Evolutionary conservation across 2,113 vertebrate species (phyloP).

Genomic region (Thinocorus orbignyianus): DNA sequence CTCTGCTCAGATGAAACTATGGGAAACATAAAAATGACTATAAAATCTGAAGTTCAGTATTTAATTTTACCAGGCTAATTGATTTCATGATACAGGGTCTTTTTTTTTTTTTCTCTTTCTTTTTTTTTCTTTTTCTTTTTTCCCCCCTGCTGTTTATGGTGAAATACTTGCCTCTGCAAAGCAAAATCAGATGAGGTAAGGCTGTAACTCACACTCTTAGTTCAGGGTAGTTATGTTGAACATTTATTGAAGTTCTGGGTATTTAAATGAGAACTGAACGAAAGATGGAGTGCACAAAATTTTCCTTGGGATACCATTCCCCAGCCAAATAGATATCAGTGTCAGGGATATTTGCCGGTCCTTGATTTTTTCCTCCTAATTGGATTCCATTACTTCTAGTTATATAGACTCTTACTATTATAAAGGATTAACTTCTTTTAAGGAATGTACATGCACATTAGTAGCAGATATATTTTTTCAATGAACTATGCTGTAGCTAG

Average conservation of each 20-base stretch:
- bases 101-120: neutral
- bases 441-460: neutral
- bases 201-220: neutral
- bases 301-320: neutral
- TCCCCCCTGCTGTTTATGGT: neutral
- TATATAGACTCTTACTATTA: neutral
- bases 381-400: conserved; percentile 15
- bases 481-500: neutral
- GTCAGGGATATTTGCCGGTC: conserved; percentile 19
- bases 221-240: neutral
- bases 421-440: conserved; percentile 23
- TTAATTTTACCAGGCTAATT: neutral
- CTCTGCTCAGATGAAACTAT: neutral
- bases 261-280: neutral
- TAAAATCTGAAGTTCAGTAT: neutral
- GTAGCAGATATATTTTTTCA: neutral
- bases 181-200: neutral
- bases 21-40: neutral
- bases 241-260: neutral
- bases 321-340: conserved; percentile 1
- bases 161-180: neutral
- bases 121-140: too few species aligned
- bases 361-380: neutral
- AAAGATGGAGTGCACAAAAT: neutral
- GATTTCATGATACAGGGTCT: neutral